Base-by-base conservation (phyloP, 2,797 vertebrate species). In the Clamator glandarius region DNA sequence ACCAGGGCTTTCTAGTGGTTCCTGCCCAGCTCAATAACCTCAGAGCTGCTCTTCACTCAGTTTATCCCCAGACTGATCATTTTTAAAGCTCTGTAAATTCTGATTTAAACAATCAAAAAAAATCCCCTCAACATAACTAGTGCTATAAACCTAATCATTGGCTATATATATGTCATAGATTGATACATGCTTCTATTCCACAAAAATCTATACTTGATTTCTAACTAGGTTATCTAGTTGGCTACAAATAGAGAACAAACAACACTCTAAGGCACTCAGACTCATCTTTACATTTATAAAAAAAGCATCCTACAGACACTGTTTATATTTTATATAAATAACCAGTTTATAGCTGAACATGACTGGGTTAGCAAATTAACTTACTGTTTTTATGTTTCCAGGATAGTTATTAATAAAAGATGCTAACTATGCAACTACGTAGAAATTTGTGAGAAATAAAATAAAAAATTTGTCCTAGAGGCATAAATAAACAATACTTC, bases 1-100 rank as follows among this genome's bases (percentile, higher is more conserved):
- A 20, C 2, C 24, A 69, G 41, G 17, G 5, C 5, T 74, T 63
- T 12, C 23, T 68, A 7, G 2, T 48, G 5, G 5, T 4, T 84
- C 23, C 23, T 64, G 5, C 1, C 1, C 8, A 9, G 8, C 9
- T 72, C 3, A 1, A 11, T 39, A 11, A 11, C 6, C 4, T 5
- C 12, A 5, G 5, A 10, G 7, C 5, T 42, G 42, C 16, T 54
- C 14, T 55, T 11, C 4, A 4, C 21, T 72, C 36, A 44, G 15
- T 64, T 12, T 31, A 36, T 36, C 20, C 25, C 8, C 24, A 36
- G 19, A 1, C 24, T 50, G 33, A 24, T 64, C 89, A 0, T 54
- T 41, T 50, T 54, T 59, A 73, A 80, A 70, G 18, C 0, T n/a
- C 26, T 55, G 9, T 39, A n/a, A 42, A 4, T 62, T 83, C 19